phyloP scores from a whole-genome alignment of 2,888 invertebrate genomes.

The Dastarcus helophoroides region DNA sequence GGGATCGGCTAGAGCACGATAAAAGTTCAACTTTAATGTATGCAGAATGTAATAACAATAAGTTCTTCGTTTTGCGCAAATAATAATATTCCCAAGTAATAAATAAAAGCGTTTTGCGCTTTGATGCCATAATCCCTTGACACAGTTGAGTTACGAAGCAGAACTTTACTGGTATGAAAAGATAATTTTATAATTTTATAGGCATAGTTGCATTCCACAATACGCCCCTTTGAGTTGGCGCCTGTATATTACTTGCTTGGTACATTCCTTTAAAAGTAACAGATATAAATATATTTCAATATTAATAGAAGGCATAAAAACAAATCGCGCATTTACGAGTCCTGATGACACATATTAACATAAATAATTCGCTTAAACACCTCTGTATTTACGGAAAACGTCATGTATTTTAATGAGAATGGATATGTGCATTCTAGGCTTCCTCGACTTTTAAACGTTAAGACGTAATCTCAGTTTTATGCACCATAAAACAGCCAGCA shows the following conservation, averaged over 20 bases:
- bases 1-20: too few relatives aligned
- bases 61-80: too few relatives aligned
- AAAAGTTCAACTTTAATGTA: too few relatives aligned
- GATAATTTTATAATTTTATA: constrained; percentile 21
- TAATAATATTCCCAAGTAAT: too few relatives aligned
- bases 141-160: constrained; percentile 17
- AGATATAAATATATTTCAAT: constrained; percentile 8
- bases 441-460: too few relatives aligned
- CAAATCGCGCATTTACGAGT: constrained; percentile 7
- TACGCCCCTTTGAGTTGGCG: constrained; percentile 15
- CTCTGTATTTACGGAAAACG: constrained; percentile 3
- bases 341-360: constrained; percentile 10
- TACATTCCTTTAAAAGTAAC: constrained; percentile 1
- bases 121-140: too few relatives aligned
- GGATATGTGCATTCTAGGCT: too few relatives aligned
- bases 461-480: too few relatives aligned
- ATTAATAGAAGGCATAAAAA: constrained; percentile 11
- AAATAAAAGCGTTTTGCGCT: too few relatives aligned
- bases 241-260: constrained; percentile 2
- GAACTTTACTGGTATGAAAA: constrained; percentile 17
- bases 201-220: constrained; percentile 16
- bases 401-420: too few relatives aligned
- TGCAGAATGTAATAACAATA: too few relatives aligned
- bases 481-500: too few relatives aligned
- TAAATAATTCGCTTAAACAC: constrained; percentile 8